phyloP scores from a whole-genome alignment of 2,888 invertebrate species.

The Aphodius sticticus region DNA sequence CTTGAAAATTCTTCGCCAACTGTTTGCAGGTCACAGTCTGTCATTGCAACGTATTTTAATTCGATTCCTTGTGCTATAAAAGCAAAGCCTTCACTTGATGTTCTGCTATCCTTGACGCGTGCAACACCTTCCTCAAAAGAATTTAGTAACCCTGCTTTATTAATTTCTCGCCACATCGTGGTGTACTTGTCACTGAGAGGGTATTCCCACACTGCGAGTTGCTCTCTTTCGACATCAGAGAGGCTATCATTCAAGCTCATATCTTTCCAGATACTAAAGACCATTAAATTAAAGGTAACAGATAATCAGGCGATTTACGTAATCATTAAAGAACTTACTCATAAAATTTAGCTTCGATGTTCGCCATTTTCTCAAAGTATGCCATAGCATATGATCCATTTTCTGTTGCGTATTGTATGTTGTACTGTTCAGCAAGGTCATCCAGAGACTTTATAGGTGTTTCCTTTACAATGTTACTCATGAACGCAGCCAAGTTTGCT shows the following conservation, averaged over 20 bases:
- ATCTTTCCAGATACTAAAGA: conserved; percentile 95
- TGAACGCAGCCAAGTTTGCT: conserved; percentile 96
- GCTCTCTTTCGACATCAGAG: too few relatives aligned
- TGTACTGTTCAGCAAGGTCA: too few relatives aligned
- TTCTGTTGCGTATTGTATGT: conserved; percentile 93
- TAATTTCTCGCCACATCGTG: conserved; percentile 98
- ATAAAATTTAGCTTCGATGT: conserved; percentile 93
- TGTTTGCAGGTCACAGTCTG: conserved; percentile 87
- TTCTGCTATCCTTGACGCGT: too few relatives aligned
- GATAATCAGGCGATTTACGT: too few relatives aligned
- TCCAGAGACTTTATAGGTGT: conserved; percentile 91
- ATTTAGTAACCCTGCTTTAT: conserved; percentile 80
- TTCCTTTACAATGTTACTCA: conserved; percentile 92
- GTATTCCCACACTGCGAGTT: too few relatives aligned
- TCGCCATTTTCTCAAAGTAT: conserved; percentile 95
- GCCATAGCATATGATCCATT: conserved; percentile 89
- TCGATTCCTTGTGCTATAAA: conserved; percentile 95
- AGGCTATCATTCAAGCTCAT: too few relatives aligned
- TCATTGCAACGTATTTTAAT: conserved; percentile 77
- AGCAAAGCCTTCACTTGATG: conserved; percentile 71
- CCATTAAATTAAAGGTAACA: too few relatives aligned
- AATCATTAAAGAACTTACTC: conserved; percentile 95
- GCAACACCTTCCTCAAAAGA: conserved; percentile 80
- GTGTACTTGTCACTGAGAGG: conserved; percentile 98
- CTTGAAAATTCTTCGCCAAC: conserved; percentile 97